Evolutionary conservation across 1,140 invertebrate genomes (phyloP), one percentile per base, ranked within the genome.

Genomic region (Mizuhopecten yessoensis): DNA sequence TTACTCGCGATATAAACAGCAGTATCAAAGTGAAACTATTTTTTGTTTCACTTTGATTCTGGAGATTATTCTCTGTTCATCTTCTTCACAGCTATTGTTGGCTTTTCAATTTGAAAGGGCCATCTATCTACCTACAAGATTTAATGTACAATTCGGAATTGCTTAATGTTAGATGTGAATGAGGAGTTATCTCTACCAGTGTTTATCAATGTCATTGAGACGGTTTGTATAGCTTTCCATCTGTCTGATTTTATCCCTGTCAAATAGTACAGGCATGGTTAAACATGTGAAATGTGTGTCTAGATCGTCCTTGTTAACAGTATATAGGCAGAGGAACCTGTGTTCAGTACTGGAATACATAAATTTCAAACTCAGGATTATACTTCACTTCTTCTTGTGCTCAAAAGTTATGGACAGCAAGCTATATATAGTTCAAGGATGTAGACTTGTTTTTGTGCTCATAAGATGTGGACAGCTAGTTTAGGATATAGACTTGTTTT

Each of bases 21-120:
- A 29, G 57, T 29, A 75, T 75, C 57, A 75, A 75, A 75, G 57
- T 75, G n/a, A 75, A 75, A 39, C n/a, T 75, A 75, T 75, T 29
- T n/a, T 75, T n/a, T 75, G 57, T 75, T 75, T 75, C 57, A 29
- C 17, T 75, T 75, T 75, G 57, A 75, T 75, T 29, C 11, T 75
- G 5, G 11, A 75, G 57, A 75, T 75, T 29, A 75, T 29, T 29
- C 23, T n/a, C n/a, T 75, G 57, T n/a, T 75, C 57, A 75, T 75
- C 57, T 75, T 13, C 17, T 29, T 75, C 57, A 75, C 20, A 75
- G 5, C 57, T 75, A 75, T 75, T 75, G 57, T 75, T 75, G 23
- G 57, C 57, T 75, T 75, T 75, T 75, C 57, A 75, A 75, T 75
- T 75, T 75, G 29, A 75, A 75, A 75, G 57, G 57, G 0, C 3